phyloP scores from a whole-genome alignment of 2,113 vertebrate species.

The Phodopus roborovskii region DNA sequence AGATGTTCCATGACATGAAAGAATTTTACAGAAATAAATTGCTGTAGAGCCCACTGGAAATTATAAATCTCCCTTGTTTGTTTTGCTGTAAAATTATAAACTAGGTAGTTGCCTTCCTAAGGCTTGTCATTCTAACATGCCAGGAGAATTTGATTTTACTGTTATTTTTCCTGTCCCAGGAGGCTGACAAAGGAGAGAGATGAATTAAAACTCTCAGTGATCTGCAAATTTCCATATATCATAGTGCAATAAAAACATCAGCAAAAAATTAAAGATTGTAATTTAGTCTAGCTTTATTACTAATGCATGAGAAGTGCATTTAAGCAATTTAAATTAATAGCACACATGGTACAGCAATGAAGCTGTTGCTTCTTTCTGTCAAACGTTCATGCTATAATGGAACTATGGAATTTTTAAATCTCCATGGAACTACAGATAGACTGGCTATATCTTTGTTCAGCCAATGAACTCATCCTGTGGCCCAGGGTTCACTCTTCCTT shows the following conservation, averaged over 20 bases:
- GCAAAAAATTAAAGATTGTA: constrained; percentile 51
- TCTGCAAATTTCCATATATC: constrained; percentile 52
- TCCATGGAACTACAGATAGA: neutral
- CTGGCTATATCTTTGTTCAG: neutral
- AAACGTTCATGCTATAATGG: neutral
- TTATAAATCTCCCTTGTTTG: neutral
- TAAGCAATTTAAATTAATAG: constrained; percentile 67
- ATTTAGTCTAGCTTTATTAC: constrained; percentile 55
- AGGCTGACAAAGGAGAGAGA: neutral
- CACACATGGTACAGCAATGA: neutral
- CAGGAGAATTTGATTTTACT: constrained; percentile 38
- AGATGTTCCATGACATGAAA: neutral
- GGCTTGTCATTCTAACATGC: constrained; percentile 9
- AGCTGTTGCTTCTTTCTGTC: neutral
- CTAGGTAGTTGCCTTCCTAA: neutral
- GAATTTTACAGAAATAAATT: neutral
- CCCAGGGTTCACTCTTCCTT: neutral
- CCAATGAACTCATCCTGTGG: neutral
- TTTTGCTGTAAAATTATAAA: neutral
- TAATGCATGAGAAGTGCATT: constrained; percentile 47
- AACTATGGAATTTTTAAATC: neutral
- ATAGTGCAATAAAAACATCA: constrained; percentile 51
- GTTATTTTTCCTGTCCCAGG: neutral
- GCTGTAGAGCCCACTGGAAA: neutral
- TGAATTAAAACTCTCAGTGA: constrained; percentile 42